Percentiles rank a stretch among this genome's conserved stretches.
phyloP scores from a whole-genome alignment of 1,140 invertebrate species.

The Leguminivora glycinivorella region DNA sequence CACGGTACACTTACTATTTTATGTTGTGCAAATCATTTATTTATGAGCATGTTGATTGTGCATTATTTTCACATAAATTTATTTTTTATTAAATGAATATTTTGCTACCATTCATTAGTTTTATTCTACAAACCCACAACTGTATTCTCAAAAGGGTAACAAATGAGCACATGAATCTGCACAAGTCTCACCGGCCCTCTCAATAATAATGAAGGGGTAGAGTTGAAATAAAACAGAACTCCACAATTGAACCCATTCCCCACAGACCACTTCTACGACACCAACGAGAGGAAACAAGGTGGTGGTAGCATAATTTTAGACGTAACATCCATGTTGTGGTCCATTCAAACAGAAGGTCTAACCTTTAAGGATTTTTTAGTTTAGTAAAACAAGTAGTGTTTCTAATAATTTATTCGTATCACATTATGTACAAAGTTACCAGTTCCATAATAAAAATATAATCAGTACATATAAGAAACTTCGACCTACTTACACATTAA shows the following conservation, averaged over 20 bases:
- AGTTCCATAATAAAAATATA: constrained; percentile 64
- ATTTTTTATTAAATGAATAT: constrained; percentile 14
- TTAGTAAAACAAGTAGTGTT: constrained; percentile 15
- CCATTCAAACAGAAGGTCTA: no score
- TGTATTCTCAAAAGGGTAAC: no score
- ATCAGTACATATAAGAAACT: constrained; percentile 46
- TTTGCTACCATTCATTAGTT: constrained; percentile 12
- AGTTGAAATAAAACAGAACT: no score
- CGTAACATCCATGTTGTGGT: no score
- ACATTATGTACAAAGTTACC: constrained; percentile 74
- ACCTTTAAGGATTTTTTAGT: no score
- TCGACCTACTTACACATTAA: constrained; percentile 42
- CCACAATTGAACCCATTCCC: no score
- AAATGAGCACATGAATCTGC: no score
- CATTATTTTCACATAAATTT: constrained; percentile 11
- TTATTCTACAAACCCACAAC: constrained; percentile 13
- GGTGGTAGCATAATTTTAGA: no score
- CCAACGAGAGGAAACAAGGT: no score
- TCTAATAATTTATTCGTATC: constrained; percentile 65
- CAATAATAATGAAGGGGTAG: no score
- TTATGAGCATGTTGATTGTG: constrained; percentile 1
- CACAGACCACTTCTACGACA: no score
- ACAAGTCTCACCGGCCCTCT: no score
- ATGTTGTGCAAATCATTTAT: constrained; percentile 8
- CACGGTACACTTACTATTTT: neutral